Conservation (phyloP, 2,888 invertebrate species). For the Phymatocera aterrima region DNA sequence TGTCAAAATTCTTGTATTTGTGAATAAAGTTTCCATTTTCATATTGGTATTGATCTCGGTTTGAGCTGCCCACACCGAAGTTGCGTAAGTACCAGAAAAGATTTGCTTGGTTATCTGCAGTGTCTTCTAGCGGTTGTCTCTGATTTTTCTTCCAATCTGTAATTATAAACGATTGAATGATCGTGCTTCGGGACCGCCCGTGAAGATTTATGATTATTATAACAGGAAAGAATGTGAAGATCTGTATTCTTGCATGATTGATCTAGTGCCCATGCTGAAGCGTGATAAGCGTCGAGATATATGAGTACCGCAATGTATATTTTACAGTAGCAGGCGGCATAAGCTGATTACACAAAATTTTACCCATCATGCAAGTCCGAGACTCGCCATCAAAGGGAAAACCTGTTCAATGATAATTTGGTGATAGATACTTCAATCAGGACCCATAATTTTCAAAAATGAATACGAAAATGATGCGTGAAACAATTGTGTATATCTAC, state of each 20-base stretch:
- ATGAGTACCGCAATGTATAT: neutral
- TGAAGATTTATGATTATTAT: neutral
- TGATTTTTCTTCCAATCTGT: slow-evolving; percentile 36
- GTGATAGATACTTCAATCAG: too few species aligned
- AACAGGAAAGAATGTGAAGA: neutral
- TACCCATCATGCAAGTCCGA: neutral
- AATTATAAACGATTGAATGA: slow-evolving; percentile 16
- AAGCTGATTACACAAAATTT: neutral
- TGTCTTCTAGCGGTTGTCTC: neutral
- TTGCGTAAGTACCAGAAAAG: neutral
- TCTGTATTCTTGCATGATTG: neutral
- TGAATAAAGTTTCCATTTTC: slow-evolving; percentile 60
- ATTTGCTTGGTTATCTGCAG: neutral
- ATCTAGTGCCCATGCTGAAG: neutral
- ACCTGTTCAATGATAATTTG: too few species aligned
- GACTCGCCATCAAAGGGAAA: too few species aligned
- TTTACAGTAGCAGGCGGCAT: neutral
- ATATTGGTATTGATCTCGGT: slow-evolving; percentile 58
- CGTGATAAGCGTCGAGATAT: neutral
- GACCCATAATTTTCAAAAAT: too few species aligned
- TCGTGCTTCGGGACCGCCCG: neutral
- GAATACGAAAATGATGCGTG: too few species aligned
- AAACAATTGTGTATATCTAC: neutral
- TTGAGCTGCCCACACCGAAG: neutral
- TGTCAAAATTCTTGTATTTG: neutral